Evolutionary conservation across 2,888 invertebrate genomes (phyloP).

Genomic region (Dryococelus australis): DNA sequence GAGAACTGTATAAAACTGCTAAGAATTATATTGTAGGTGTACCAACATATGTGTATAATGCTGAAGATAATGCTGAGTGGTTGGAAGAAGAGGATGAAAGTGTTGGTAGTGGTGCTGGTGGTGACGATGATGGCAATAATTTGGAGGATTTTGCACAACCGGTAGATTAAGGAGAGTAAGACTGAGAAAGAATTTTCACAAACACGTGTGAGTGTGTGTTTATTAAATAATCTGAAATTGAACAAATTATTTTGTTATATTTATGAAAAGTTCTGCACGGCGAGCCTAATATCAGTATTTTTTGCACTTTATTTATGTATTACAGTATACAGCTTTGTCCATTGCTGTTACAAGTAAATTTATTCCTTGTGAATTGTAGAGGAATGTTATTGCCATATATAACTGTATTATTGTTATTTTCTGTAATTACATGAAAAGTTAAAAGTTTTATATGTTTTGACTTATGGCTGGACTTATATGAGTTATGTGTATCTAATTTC

Average conservation of each 20-base stretch:
- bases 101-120: not conserved
- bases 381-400: too few species aligned
- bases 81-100: not conserved
- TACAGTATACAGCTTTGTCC: too few species aligned
- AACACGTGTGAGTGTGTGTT: not conserved
- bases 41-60: not conserved
- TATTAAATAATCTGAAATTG: too few species aligned
- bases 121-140: not conserved
- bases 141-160: not conserved
- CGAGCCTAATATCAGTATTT: not conserved
- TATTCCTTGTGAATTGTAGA: too few species aligned
- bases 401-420: too few species aligned
- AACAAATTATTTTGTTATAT: too few species aligned
- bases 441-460: too few species aligned
- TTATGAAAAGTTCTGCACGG: not conserved
- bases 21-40: not conserved
- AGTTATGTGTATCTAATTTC: too few species aligned
- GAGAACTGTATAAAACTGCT: conserved; percentile 78
- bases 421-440: too few species aligned
- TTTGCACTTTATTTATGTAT: not conserved
- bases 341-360: too few species aligned
- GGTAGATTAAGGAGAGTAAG: not conserved
- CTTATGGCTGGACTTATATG: too few species aligned
- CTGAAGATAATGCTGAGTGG: not conserved
- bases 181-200: not conserved